Conservation (phyloP, 1,140 invertebrate species). For the Octopus bimaculoides region DNA sequence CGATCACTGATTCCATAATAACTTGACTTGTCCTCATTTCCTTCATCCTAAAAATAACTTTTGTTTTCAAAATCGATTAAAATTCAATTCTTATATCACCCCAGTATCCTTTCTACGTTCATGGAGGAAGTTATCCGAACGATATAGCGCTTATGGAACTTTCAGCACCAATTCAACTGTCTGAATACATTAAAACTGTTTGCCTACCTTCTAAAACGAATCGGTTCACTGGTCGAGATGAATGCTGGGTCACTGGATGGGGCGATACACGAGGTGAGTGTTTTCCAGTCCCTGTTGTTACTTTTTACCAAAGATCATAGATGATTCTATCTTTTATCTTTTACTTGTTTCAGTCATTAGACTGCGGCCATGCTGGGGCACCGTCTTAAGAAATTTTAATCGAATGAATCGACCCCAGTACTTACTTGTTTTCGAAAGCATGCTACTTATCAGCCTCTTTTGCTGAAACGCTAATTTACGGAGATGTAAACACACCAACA, state of each 20-base stretch:
- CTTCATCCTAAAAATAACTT: too few species aligned
- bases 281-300: neutral
- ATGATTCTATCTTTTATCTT: neutral
- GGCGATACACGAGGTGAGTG: constrained; percentile 41
- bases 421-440: too few species aligned
- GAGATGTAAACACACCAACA: too few species aligned
- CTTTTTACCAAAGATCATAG: neutral
- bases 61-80: too few species aligned
- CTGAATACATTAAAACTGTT: constrained; percentile 32
- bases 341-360: too few species aligned
- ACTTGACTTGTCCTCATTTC: too few species aligned
- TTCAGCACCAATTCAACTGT: constrained; percentile 28
- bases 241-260: constrained; percentile 49
- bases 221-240: constrained; percentile 21
- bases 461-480: too few species aligned
- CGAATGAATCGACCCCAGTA: too few species aligned
- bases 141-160: constrained; percentile 43
- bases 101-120: constrained; percentile 37
- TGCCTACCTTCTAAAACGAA: constrained; percentile 32
- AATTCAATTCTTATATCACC: neutral
- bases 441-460: too few species aligned
- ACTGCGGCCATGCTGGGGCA: too few species aligned
- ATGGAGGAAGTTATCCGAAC: constrained; percentile 42
- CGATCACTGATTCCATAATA: too few species aligned
- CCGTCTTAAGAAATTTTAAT: too few species aligned